phyloP scores from a whole-genome alignment of 2,888 invertebrate species.

The Falcaria lacertinaria region DNA sequence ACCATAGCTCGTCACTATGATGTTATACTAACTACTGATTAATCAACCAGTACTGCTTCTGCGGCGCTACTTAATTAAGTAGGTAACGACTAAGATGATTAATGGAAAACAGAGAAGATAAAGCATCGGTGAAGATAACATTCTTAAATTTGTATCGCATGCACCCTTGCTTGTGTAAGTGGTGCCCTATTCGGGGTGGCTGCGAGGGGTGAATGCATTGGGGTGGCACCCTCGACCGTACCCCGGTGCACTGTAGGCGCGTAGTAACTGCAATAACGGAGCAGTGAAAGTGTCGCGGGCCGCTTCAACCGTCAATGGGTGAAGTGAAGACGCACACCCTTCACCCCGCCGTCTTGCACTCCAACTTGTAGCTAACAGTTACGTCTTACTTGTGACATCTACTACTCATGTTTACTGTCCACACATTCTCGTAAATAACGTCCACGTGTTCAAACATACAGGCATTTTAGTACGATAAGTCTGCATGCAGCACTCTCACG shows the following conservation, averaged over 20 bases:
- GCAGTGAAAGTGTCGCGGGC: conserved; percentile 79
- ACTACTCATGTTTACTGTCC: neutral
- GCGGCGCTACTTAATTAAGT: neutral
- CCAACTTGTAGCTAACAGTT: conserved; percentile 59
- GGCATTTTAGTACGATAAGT: neutral
- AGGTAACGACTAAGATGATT: conserved; percentile 5
- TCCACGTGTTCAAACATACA: neutral
- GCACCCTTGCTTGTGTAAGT: conserved; percentile 62
- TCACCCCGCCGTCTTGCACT: conserved; percentile 72
- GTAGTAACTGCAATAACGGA: conserved; percentile 78
- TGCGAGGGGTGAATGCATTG: conserved; percentile 67
- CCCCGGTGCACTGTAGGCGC: conserved; percentile 71
- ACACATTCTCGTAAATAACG: neutral
- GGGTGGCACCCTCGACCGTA: conserved; percentile 56
- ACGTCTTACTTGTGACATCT: neutral
- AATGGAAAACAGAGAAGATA: conserved; percentile 26
- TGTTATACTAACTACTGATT: conserved; percentile 8
- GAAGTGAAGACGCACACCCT: conserved; percentile 69
- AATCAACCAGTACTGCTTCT: too few species aligned
- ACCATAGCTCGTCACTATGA: too few species aligned
- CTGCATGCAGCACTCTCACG: neutral
- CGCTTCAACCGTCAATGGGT: conserved; percentile 79
- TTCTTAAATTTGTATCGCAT: conserved; percentile 60
- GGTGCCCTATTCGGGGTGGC: conserved; percentile 54
- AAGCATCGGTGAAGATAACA: conserved; percentile 31